These are phyloP conservation scores for Elegia similella DNA, from an alignment of 2,888 invertebrate species.

Conservation along the genomic window DNA sequence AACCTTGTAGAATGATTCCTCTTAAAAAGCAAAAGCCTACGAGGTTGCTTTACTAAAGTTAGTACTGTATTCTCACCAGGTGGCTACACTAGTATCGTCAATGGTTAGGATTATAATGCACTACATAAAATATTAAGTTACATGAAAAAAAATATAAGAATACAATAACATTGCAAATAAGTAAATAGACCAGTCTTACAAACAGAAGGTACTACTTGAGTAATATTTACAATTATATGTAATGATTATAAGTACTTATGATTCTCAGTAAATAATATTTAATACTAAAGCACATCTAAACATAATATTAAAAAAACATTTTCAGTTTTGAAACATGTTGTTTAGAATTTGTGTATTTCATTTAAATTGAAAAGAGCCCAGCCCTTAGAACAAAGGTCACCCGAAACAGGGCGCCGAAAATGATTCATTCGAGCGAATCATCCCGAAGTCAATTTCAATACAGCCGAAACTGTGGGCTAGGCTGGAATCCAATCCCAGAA, in stretches of 20 bases:
- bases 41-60: background rate
- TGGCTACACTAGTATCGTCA: background rate
- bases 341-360: too few relatives aligned
- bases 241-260: too few relatives aligned
- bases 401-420: slow-evolving; percentile 13
- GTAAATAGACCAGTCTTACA: too few relatives aligned
- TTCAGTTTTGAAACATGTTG: too few relatives aligned
- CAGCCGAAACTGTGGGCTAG: slow-evolving; percentile 33
- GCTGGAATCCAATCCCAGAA: slow-evolving; percentile 54
- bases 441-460: slow-evolving; percentile 42
- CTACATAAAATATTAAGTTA: background rate
- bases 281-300: too few relatives aligned
- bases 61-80: background rate
- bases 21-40: background rate
- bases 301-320: too few relatives aligned
- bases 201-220: too few relatives aligned
- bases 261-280: too few relatives aligned
- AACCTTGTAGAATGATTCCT: background rate
- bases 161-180: background rate
- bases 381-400: background rate
- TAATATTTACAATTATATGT: too few relatives aligned
- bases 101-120: background rate
- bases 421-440: slow-evolving; percentile 31
- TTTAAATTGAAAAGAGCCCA: background rate
- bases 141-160: background rate